Evolutionary conservation across 2,113 vertebrate species (phyloP).

Genomic region (Hypomesus transpacificus): DNA sequence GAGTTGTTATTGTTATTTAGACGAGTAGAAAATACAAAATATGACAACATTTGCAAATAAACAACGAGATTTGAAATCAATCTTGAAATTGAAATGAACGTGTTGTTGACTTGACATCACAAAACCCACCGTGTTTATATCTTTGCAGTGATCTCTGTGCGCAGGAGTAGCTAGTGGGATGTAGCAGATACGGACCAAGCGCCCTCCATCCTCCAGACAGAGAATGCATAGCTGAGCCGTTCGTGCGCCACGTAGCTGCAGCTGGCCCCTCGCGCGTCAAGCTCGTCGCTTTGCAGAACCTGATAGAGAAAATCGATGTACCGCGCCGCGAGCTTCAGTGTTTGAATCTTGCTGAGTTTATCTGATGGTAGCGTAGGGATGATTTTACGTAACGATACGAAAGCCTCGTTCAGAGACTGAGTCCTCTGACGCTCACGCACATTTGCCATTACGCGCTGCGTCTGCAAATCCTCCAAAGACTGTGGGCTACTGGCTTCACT

Average conservation of each 20-base stretch:
- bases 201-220: slow-evolving; percentile 98
- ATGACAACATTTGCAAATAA: too few species aligned
- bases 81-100: too few species aligned
- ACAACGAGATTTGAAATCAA: too few species aligned
- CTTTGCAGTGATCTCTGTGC: slow-evolving; percentile 18
- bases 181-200: slow-evolving; percentile 95
- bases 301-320: slow-evolving; percentile 98
- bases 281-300: slow-evolving; percentile 95
- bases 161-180: slow-evolving; percentile 79
- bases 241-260: slow-evolving; percentile 99
- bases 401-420: slow-evolving; percentile 96
- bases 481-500: slow-evolving; percentile 78
- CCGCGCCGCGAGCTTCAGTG: slow-evolving; percentile 91
- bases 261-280: slow-evolving; percentile 95
- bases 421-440: slow-evolving; percentile 95
- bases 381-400: slow-evolving; percentile 92
- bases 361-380: slow-evolving; percentile 97
- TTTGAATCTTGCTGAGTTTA: slow-evolving; percentile 99
- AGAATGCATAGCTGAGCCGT: slow-evolving; percentile 96
- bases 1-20: too few species aligned
- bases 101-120: too few species aligned
- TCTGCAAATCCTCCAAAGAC: slow-evolving; percentile 93
- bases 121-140: neutral
- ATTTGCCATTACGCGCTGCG: slow-evolving; percentile 96
- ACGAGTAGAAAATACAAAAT: too few species aligned